Conservation (phyloP, 2,797 vertebrate species). For the Gymnoscopelus microlampas region DNA sequence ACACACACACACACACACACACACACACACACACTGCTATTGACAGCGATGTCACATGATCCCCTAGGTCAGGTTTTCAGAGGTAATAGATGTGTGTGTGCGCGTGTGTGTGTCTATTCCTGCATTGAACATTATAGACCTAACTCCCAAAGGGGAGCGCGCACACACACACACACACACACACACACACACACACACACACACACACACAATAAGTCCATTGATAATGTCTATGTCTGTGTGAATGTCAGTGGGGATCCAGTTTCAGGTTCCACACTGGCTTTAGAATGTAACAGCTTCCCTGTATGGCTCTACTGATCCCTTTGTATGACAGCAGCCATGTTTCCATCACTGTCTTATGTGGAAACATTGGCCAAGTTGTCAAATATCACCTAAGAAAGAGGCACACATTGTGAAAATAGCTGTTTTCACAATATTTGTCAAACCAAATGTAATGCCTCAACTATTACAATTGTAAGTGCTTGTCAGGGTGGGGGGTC, state of each 20-base stretch:
- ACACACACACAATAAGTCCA: constrained; percentile 58
- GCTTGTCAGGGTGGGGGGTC: too few relatives aligned
- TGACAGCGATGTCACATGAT: constrained; percentile 59
- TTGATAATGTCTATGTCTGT: constrained; percentile 48
- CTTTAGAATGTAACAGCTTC: constrained; percentile 37
- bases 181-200: constrained; percentile 20
- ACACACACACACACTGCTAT: constrained; percentile 32
- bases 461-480: too few relatives aligned
- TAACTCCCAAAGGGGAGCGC: constrained; percentile 37
- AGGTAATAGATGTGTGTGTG: constrained; percentile 21
- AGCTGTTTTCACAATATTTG: too few relatives aligned
- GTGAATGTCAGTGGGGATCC: constrained; percentile 49
- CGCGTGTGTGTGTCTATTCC: background rate
- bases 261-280: constrained; percentile 48
- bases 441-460: too few relatives aligned
- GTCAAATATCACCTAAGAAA: too few relatives aligned
- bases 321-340: background rate
- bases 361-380: too few relatives aligned
- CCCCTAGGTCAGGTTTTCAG: constrained; percentile 39
- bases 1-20: constrained; percentile 12
- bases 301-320: constrained; percentile 36
- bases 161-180: constrained; percentile 30
- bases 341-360: too few relatives aligned
- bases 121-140: constrained; percentile 19
- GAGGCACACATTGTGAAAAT: too few relatives aligned